A percentile compares a stretch with the other conserved stretches of the same genome.
phyloP scores from a whole-genome alignment of 64 coral and sea anemone genomes.

The Pocillopora verrucosa region DNA sequence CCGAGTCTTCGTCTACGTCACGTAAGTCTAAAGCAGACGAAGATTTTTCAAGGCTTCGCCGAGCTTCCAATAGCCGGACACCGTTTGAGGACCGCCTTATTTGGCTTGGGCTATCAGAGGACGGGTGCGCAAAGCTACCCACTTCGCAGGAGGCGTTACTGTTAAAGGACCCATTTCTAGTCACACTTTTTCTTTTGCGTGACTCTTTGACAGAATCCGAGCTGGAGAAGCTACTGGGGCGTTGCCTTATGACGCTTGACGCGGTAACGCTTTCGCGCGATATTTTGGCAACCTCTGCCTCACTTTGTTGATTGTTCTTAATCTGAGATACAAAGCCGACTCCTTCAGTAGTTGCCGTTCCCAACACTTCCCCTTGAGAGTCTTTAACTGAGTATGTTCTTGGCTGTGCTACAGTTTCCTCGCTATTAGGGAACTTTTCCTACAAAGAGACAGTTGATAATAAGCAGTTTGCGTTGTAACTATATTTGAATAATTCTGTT shows the following conservation, averaged over 20 bases:
- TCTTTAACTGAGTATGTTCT: constrained; percentile 22
- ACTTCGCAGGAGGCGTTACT: neutral
- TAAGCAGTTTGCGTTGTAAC: neutral
- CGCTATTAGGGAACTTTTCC: neutral
- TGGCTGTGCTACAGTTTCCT: neutral
- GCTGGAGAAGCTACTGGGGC: constrained; percentile 13
- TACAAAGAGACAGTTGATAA: neutral
- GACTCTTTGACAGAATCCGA: constrained; percentile 3
- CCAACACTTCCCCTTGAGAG: neutral
- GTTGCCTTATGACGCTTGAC: neutral
- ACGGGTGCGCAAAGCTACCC: neutral
- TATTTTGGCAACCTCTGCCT: neutral
- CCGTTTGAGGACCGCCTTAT: constrained; percentile 23
- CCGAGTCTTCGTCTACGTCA: constrained; percentile 29
- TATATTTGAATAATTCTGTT: neutral
- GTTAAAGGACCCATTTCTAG: neutral
- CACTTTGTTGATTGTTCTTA: neutral
- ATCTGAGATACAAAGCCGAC: neutral
- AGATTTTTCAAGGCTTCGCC: constrained; percentile 16
- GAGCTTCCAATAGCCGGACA: constrained; percentile 26
- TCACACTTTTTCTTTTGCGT: constrained; percentile 2
- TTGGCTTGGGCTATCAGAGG: constrained; percentile 8
- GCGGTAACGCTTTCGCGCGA: neutral
- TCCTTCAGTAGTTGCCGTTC: neutral
- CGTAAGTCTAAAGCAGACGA: constrained; percentile 40